These are phyloP conservation scores for Scomber colias DNA, from an alignment of 2,113 vertebrate genomes.

Conservation along the genomic window DNA sequence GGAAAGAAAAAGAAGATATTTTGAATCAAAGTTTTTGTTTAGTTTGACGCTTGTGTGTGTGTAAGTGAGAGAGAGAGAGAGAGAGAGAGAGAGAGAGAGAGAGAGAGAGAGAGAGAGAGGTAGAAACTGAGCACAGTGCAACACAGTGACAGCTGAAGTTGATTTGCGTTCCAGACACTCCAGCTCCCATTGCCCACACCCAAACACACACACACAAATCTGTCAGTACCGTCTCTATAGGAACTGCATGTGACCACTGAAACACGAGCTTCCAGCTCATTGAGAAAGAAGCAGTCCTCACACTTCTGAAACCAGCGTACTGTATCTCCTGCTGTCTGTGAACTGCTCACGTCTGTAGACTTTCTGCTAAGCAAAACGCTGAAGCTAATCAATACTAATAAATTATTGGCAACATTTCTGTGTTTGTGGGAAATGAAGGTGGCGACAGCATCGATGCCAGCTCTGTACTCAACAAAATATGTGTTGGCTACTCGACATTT, in stretches of 20 bases:
- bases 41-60: neutral
- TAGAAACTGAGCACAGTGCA: constrained; percentile 4
- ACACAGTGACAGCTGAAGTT: constrained; percentile 61
- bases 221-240: constrained; percentile 56
- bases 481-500: constrained; percentile 30
- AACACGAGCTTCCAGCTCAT: constrained; percentile 46
- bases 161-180: constrained; percentile 54
- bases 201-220: constrained; percentile 41
- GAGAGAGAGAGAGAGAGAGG: neutral
- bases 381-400: too few species aligned
- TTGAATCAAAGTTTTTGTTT: neutral
- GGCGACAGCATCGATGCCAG: neutral
- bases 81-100: too few species aligned
- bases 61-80: too few species aligned
- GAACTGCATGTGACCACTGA: constrained; percentile 55
- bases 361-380: too few species aligned
- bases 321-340: neutral
- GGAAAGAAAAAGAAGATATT: neutral
- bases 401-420: neutral
- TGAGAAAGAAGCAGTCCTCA: constrained; percentile 11
- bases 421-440: neutral
- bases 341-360: neutral
- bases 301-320: neutral
- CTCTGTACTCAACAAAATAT: constrained; percentile 36
- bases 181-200: constrained; percentile 26